Conservation (phyloP, 2,113 vertebrate species). For the Callipepla californica region DNA sequence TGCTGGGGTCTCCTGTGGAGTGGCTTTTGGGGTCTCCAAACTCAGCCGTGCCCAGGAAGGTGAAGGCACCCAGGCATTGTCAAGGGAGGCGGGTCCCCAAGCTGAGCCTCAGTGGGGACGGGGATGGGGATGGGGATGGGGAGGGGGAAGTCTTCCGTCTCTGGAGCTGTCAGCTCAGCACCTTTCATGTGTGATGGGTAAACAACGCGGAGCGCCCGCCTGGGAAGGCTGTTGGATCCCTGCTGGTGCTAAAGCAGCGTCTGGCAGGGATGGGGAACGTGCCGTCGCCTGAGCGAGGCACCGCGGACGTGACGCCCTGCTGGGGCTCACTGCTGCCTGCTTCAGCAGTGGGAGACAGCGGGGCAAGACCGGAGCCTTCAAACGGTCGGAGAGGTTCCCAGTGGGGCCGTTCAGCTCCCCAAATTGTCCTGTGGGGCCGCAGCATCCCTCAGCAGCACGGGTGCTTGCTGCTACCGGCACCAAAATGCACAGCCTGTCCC, state of each 20-base stretch:
- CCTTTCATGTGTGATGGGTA: slow-evolving; percentile 55
- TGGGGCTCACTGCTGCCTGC: slow-evolving; percentile 2
- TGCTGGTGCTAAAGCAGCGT: slow-evolving; percentile 39
- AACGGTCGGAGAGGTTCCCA: neutral
- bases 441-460: neutral
- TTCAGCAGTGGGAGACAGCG: neutral
- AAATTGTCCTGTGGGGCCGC: neutral
- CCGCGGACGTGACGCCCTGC: slow-evolving; percentile 5
- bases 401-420: neutral
- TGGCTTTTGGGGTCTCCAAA: neutral
- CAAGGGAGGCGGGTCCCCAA: neutral
- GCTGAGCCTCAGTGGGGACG: neutral
- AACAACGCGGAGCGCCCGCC: slow-evolving; percentile 4
- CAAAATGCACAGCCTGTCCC: neutral
- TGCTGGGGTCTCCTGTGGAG: neutral
- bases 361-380: rapidly evolving
- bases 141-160: neutral
- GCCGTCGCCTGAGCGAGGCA: slow-evolving; percentile 48
- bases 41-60: neutral
- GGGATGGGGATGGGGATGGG: neutral
- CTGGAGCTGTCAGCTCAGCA: slow-evolving; percentile 36
- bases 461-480: neutral
- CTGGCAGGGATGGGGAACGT: slow-evolving; percentile 34
- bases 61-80: rapidly evolving
- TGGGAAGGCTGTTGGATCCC: slow-evolving; percentile 50